A percentile compares a stretch with the other conserved stretches of the same genome.
Conservation (phyloP, 2,797 vertebrate genomes). For the Anolis apletophallus region DNA sequence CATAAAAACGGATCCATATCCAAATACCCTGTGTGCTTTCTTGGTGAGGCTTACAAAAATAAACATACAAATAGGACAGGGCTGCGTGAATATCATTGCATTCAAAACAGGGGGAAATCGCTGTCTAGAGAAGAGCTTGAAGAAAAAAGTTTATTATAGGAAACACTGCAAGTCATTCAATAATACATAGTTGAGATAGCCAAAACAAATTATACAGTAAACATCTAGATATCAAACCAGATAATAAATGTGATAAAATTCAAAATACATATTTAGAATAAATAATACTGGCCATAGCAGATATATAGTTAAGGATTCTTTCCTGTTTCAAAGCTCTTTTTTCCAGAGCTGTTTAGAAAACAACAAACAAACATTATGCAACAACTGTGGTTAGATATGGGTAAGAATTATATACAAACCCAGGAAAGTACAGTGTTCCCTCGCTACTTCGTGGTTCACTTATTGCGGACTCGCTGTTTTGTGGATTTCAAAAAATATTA, state of each 20-base stretch:
- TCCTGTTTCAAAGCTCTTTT: background rate
- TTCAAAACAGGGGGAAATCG: background rate
- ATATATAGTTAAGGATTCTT: background rate
- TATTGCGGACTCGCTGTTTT: too few species aligned
- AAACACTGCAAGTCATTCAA: constrained; percentile 11
- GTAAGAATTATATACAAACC: background rate
- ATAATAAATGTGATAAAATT: background rate
- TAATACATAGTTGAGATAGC: background rate
- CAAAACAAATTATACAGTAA: background rate
- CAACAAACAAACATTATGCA: background rate
- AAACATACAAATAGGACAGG: background rate
- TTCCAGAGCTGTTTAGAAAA: background rate
- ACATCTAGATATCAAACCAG: background rate
- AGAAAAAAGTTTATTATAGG: background rate
- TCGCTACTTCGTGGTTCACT: too few species aligned
- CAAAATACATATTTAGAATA: background rate
- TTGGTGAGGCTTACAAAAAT: background rate
- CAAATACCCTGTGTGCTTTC: background rate
- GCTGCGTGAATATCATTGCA: background rate
- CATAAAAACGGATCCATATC: background rate
- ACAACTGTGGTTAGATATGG: background rate
- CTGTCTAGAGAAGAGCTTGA: background rate
- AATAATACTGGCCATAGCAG: background rate
- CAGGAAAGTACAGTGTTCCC: too few species aligned
- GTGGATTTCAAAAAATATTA: too few species aligned